Evolutionary conservation across 2,113 vertebrate species (phyloP), one percentile per base, ranked within the genome.

Genomic region (Notarius quadriscutis): DNA sequence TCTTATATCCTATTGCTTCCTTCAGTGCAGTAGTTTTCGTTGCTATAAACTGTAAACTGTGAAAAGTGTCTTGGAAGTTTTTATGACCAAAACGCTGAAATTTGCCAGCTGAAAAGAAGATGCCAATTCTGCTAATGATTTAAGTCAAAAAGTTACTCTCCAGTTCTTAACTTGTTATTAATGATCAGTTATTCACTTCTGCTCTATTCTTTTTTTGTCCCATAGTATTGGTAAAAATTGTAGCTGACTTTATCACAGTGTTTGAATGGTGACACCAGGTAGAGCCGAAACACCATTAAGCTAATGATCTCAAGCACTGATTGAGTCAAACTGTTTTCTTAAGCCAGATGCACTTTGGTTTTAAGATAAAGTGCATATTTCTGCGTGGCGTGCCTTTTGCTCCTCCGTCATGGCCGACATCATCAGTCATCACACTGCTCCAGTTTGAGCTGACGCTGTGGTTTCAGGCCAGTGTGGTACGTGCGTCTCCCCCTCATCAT

Each of bases 331-430:
- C 62, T 18, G 63, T 84, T 84, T 48, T 62, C 34, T 62, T 69
- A 69, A 84, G 63, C 50, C 14, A 50, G 30, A 9, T 55, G 48
- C 50, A 62, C 79, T 81, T 81, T 81, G 79, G 55, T 48, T 81
- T 81, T 41, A 81, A 62, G 79, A 81, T 81, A 81, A 84, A 84
- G 34, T 60, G 78, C 63, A 72, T 81, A 60, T 81, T 71, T 81
- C 17, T 74, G 30, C 22, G 0, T 27, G 55, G 41, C 63, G 22
- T 57, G 53, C 41, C 15, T 63, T 22, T 53, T 58, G 22, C 55
- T 63, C 41, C 10, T 53, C 71, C 48, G 58, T 87, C n/a, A 27
- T 67, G 57, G n/a, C 34, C 30, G 1, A 57, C 80, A 27, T 62
- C 65, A 72, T 87, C 67, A 63, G 15, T 83, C 57, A 77, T 83